Conservation (phyloP, 2,888 invertebrate species). For the Punctoribates punctum region DNA sequence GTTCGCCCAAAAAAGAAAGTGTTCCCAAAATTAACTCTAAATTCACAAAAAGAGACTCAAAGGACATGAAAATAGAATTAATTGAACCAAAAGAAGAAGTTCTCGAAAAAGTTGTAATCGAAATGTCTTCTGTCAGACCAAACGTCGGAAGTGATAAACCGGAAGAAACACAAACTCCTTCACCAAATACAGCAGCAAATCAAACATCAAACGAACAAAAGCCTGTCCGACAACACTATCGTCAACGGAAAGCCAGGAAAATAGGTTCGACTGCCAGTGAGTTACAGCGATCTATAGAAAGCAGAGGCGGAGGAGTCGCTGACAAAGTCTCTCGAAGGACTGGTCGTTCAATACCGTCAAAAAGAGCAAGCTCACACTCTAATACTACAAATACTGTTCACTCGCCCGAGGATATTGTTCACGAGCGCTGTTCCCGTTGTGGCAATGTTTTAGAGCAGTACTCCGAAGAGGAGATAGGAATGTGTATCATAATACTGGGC, state of each 20-base stretch:
- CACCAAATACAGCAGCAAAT: neutral
- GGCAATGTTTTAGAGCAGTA: conserved; percentile 83
- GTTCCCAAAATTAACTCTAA: neutral
- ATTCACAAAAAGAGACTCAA: neutral
- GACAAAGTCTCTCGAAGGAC: conserved; percentile 27
- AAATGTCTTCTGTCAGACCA: neutral
- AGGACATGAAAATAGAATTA: neutral
- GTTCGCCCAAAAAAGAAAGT: neutral
- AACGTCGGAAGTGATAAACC: conserved; percentile 11
- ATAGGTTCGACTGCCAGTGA: conserved; percentile 46
- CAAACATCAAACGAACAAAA: conserved; percentile 35
- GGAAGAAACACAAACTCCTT: conserved; percentile 5
- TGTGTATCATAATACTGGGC: conserved; percentile 86
- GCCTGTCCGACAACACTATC: conserved; percentile 46
- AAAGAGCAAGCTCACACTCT: neutral
- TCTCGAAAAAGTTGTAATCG: neutral
- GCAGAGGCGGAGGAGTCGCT: conserved; percentile 41
- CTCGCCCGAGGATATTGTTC: conserved; percentile 46
- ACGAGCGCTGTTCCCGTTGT: conserved; percentile 73
- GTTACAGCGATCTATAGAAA: conserved; percentile 46
- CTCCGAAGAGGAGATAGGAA: conserved; percentile 91
- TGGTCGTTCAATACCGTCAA: neutral
- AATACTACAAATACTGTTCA: neutral
- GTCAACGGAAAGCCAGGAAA: conserved; percentile 48
- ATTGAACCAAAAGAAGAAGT: neutral